Conservation (phyloP, 92 coral and sea anemone genomes). For the Bergia sp. region DNA sequence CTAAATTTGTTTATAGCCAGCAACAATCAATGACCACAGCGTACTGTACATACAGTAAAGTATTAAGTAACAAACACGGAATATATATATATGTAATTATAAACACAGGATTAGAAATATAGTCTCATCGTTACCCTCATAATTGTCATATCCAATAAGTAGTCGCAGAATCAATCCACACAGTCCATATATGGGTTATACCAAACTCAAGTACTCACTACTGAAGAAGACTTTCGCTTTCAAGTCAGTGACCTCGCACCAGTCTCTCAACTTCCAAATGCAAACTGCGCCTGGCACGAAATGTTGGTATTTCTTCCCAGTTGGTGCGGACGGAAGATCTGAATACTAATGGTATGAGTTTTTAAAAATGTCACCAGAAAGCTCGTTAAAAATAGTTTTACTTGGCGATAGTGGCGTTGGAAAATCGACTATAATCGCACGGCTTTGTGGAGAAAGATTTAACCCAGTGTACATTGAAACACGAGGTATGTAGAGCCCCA, state of each 20-base stretch:
- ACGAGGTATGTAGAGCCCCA: slow-evolving; percentile 55
- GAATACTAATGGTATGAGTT: background rate
- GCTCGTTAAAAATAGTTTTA: slow-evolving; percentile 67
- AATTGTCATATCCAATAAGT: no score
- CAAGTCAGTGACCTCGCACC: background rate
- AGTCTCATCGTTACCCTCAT: no score
- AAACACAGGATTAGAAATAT: no score
- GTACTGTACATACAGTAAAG: no score
- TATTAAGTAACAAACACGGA: background rate
- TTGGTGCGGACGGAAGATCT: background rate
- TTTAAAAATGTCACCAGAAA: slow-evolving; percentile 15
- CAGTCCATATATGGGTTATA: background rate
- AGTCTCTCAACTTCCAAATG: background rate
- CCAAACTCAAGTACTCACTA: no score
- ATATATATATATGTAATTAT: no score
- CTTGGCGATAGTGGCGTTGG: slow-evolving; percentile 97
- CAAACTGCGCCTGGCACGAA: slow-evolving; percentile 3
- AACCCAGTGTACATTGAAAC: slow-evolving; percentile 71
- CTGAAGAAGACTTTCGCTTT: no score
- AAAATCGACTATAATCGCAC: slow-evolving; percentile 76
- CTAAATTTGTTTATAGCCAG: no score
- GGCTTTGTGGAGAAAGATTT: slow-evolving; percentile 75
- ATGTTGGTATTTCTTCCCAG: background rate
- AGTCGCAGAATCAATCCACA: no score
- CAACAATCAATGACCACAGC: no score